A percentile compares a stretch with the other conserved stretches of the same genome.
Evolutionary conservation across 2,113 vertebrate species (phyloP).

Genomic region (Actenoides lindsayi): DNA sequence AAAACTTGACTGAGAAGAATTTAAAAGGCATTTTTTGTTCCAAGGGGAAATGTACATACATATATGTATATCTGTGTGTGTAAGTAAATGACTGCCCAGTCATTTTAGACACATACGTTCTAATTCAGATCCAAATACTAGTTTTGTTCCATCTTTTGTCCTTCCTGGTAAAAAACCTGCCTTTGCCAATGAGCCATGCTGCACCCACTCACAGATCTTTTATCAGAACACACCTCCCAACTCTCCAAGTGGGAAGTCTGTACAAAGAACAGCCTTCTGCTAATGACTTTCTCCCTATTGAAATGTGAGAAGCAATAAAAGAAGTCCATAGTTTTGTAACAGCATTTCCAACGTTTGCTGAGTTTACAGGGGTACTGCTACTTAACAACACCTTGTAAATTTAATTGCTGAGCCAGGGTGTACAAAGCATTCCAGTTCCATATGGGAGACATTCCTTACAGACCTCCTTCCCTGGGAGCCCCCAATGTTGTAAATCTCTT

Average conservation of each 20-base stretch:
- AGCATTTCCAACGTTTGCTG: constrained; percentile 55
- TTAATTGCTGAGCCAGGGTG: constrained; percentile 55
- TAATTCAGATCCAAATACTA: constrained; percentile 1
- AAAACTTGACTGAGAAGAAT: constrained; percentile 81
- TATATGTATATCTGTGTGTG: not conserved
- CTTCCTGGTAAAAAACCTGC: not conserved
- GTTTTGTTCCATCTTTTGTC: not conserved
- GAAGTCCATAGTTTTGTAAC: constrained; percentile 36
- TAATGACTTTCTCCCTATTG: constrained; percentile 51
- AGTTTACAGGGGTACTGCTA: constrained; percentile 48
- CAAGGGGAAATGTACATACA: constrained; percentile 52
- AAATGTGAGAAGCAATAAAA: constrained; percentile 68
- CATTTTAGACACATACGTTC: not conserved
- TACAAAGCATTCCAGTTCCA: constrained; percentile 65
- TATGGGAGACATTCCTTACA: constrained; percentile 65
- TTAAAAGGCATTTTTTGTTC: constrained; percentile 71
- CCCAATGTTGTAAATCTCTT: constrained; percentile 52
- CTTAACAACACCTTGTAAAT: constrained; percentile 67
- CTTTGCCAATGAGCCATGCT: not conserved
- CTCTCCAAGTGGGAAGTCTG: constrained; percentile 46
- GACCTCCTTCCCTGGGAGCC: constrained; percentile 37
- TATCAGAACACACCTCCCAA: not conserved
- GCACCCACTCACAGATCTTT: not conserved
- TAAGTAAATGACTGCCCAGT: constrained; percentile 4
- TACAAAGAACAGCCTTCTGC: constrained; percentile 51